Evolutionary conservation across 2,797 vertebrate species (phyloP), one percentile per base, ranked within the genome.

Genomic region (Ficedula albicollis): DNA sequence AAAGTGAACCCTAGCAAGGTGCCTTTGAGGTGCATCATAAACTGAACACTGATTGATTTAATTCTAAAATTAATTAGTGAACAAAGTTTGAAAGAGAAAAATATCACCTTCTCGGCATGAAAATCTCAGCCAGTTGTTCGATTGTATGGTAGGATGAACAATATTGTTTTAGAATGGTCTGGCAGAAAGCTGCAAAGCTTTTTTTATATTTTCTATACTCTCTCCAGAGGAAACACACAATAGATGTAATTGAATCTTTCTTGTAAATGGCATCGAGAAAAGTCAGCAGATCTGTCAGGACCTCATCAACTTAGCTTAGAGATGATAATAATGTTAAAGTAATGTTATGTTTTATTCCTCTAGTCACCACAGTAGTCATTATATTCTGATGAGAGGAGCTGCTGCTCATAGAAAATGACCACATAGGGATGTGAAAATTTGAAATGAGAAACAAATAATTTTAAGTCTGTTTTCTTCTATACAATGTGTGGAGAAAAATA

Each of bases 11-110:
- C 59, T 32, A 60, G 69, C 52, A 62, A 93, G 46, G 79, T 91
- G 5, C 5, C 60, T 72, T 93, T 75, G 60, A 95, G n/a, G 11
- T 52, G 19, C 49, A 76, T 83, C 25, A 7, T 69, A 90, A 92
- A 11, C 74, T 52, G 21, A 60, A 73, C 16, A 21, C 9, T 34
- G 38, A 49, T 81, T 93, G 52, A 92, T 94, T 63, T 76, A 72
- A 89, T 95, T 96, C 52, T n/a, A 93, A 84, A 96, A 92, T 52
- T 92, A 96, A 96, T 89, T 95, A 84, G 17, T 49, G 30, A 95
- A 74, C 44, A 79, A 32, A 86, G 10, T 82, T 91, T 92, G 22
- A 66, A 89, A 73, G 34, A 39, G 38, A 54, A 82, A 66, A 76
- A 60, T 39, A 79, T 59, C 6, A 68, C 58, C 38, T 76, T 66